These are phyloP conservation scores for Cylas formicarius DNA, from an alignment of 1,140 invertebrate species.

Conservation along the genomic window DNA sequence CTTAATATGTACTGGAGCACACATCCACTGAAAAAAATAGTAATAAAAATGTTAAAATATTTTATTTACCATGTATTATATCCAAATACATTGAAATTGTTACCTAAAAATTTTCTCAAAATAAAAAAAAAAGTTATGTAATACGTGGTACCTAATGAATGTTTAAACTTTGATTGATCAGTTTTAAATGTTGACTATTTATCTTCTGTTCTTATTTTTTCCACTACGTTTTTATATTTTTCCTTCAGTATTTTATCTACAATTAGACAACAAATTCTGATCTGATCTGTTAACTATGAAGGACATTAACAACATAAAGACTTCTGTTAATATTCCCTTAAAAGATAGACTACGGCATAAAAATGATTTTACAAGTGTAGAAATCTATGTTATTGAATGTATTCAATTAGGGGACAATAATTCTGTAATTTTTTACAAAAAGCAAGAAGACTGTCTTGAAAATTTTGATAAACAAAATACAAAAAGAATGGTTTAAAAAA, in stretches of 20 bases:
- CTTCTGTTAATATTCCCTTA: conserved; percentile 8
- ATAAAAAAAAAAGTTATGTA: too few species aligned
- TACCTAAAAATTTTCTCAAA: not conserved
- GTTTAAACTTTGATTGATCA: too few species aligned
- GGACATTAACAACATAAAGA: conserved; percentile 18
- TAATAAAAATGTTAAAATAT: not conserved
- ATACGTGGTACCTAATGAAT: too few species aligned
- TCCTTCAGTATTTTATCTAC: conserved; percentile 8
- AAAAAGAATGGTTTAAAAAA: conserved; percentile 15
- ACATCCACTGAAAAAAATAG: not conserved
- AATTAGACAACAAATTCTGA: conserved; percentile 8
- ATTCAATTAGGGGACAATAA: conserved; percentile 5
- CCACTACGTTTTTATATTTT: conserved; percentile 4
- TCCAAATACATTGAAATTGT: not conserved
- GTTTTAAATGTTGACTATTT: not conserved
- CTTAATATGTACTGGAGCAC: too few species aligned
- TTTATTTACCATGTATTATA: not conserved
- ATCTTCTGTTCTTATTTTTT: conserved; percentile 1
- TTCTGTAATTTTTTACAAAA: conserved; percentile 18
- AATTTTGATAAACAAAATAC: conserved; percentile 17
- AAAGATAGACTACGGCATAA: conserved; percentile 11
- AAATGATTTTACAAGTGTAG: conserved; percentile 19
- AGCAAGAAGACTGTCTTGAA: conserved; percentile 13
- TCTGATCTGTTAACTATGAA: conserved; percentile 14
- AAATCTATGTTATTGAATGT: conserved; percentile 20